These are phyloP conservation scores for Drosophila differens DNA, from an alignment of 2,888 invertebrate species.

Conservation along the genomic window DNA sequence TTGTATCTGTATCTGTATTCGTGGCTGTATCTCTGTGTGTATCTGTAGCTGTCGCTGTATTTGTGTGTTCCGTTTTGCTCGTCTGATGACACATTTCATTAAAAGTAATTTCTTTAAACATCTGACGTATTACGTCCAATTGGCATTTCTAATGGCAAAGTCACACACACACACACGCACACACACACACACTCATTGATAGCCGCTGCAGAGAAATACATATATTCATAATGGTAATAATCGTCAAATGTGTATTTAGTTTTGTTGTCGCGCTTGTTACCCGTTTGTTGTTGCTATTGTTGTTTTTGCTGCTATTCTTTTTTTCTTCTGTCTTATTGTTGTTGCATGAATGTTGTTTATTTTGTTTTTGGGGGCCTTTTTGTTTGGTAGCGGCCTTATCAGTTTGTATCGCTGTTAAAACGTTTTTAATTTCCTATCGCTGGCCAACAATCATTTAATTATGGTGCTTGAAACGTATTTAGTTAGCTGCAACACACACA, in stretches of 20 bases:
- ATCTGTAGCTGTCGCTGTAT: slow-evolving; percentile 8
- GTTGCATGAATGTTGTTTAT: background rate
- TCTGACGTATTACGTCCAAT: slow-evolving; percentile 80
- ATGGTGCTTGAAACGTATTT: slow-evolving; percentile 63
- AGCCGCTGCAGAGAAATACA: slow-evolving; percentile 29
- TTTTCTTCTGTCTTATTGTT: slow-evolving; percentile 23
- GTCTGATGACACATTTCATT: slow-evolving; percentile 81
- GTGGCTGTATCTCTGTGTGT: slow-evolving; percentile 13
- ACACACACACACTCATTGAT: slow-evolving; percentile 16
- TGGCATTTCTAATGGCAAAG: slow-evolving; percentile 76
- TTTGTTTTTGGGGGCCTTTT: slow-evolving; percentile 21
- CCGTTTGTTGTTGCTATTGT: slow-evolving; percentile 27
- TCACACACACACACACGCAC: slow-evolving; percentile 21
- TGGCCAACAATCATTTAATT: slow-evolving; percentile 74
- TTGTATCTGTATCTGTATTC: slow-evolving; percentile 2
- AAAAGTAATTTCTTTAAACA: slow-evolving; percentile 80
- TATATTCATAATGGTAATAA: slow-evolving; percentile 59
- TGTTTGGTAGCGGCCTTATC: slow-evolving; percentile 59
- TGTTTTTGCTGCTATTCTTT: slow-evolving; percentile 9
- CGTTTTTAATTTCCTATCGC: slow-evolving; percentile 78
- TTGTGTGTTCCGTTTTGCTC: slow-evolving; percentile 24
- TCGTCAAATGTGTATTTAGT: slow-evolving; percentile 62
- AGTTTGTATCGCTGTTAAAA: slow-evolving; percentile 69
- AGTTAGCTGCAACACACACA: slow-evolving; percentile 36
- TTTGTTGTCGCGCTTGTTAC: slow-evolving; percentile 72